phyloP scores from a whole-genome alignment of 1,140 invertebrate genomes.

The Hermetia illucens region DNA sequence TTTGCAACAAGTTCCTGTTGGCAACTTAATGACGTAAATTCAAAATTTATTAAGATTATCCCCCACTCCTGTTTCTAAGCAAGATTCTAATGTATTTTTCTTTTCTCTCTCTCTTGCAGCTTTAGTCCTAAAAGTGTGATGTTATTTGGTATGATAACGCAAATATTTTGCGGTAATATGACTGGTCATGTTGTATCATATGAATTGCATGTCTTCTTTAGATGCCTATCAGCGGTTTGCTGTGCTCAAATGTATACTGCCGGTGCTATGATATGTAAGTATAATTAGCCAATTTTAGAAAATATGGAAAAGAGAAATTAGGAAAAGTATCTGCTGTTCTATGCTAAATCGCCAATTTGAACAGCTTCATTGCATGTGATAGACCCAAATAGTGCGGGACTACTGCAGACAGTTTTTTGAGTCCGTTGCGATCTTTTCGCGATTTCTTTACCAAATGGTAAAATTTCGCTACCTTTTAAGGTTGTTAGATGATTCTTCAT shows the following conservation, averaged over 20 bases:
- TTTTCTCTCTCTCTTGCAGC: conserved; percentile 9
- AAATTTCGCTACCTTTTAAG: too few relatives aligned
- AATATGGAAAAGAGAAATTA: not conserved
- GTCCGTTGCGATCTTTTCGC: too few relatives aligned
- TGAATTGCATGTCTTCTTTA: conserved; percentile 30
- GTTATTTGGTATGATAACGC: conserved; percentile 31
- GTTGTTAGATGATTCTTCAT: too few relatives aligned
- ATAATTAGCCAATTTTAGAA: not conserved
- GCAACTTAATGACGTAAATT: too few relatives aligned
- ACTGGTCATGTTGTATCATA: conserved; percentile 29
- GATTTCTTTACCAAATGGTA: too few relatives aligned
- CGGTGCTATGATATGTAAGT: conserved; percentile 30
- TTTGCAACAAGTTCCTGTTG: too few relatives aligned
- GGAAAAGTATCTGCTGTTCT: not conserved
- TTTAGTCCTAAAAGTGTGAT: conserved; percentile 31
- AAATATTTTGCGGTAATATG: conserved; percentile 29
- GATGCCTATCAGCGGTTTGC: conserved; percentile 30
- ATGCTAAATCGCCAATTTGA: not conserved
- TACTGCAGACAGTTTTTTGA: too few relatives aligned
- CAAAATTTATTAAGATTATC: too few relatives aligned
- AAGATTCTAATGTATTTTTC: too few relatives aligned
- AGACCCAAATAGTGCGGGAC: too few relatives aligned
- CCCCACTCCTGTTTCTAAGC: too few relatives aligned
- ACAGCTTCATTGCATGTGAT: too few relatives aligned
- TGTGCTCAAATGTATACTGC: conserved; percentile 32